Conservation (phyloP, 1,140 invertebrate genomes). For the Pararge aegeria region DNA sequence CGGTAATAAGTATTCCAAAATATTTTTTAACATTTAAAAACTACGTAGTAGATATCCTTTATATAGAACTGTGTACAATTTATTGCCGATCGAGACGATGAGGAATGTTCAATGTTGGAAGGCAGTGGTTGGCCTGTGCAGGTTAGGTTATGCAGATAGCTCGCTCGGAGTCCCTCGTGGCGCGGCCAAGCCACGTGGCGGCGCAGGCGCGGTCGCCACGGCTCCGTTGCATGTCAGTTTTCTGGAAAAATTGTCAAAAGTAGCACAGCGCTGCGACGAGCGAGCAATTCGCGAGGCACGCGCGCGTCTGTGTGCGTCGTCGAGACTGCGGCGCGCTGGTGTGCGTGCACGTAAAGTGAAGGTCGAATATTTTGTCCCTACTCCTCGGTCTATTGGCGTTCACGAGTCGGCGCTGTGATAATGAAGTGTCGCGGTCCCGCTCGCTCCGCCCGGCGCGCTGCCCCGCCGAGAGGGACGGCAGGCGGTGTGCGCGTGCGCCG, state of each 20-base stretch:
- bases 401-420: conserved; percentile 72
- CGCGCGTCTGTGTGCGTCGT: conserved; percentile 52
- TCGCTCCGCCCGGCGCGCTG: conserved; percentile 39
- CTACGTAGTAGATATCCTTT: no score
- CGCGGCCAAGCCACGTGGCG: conserved; percentile 57
- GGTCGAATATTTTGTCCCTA: conserved; percentile 79
- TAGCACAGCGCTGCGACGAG: conserved; percentile 57
- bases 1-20: no score
- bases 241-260: conserved; percentile 78
- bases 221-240: conserved; percentile 71
- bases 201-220: conserved; percentile 54
- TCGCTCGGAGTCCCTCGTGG: conserved; percentile 5
- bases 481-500: conserved; percentile 62
- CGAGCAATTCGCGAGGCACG: conserved; percentile 65
- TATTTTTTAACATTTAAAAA: no score
- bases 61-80: no score
- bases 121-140: background rate
- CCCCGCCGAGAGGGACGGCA: conserved; percentile 50
- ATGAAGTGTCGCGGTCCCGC: conserved; percentile 62
- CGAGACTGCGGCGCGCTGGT: conserved; percentile 48
- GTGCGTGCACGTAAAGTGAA: conserved; percentile 75
- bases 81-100: no score
- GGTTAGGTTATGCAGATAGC: background rate
- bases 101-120: background rate
- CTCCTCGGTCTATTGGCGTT: conserved; percentile 77